Evolutionary conservation across 2,113 vertebrate species (phyloP).

Genomic region (Cynopterus brachyotis): DNA sequence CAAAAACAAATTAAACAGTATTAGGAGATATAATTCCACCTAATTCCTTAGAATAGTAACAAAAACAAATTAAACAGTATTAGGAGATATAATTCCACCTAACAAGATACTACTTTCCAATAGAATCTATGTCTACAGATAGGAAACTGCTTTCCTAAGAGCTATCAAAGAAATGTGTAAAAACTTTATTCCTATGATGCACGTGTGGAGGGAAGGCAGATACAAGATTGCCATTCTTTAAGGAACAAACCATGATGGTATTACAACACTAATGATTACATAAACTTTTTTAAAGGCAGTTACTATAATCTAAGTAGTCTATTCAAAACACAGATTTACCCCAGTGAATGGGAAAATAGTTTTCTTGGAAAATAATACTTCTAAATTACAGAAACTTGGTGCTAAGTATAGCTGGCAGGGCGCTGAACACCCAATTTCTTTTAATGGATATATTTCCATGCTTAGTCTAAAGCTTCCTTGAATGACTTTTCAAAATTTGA

Average conservation of each 20-base stretch:
- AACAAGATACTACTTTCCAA: not conserved
- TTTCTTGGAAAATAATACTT: conserved; percentile 52
- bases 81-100: not conserved
- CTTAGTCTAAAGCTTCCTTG: not conserved
- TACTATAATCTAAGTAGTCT: conserved; percentile 32
- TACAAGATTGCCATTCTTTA: not conserved
- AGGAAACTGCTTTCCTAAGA: not conserved
- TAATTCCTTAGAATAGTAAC: not conserved
- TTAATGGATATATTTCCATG: not conserved
- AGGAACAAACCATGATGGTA: not conserved
- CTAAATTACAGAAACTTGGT: not conserved
- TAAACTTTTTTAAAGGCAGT: not conserved
- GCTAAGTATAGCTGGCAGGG: not conserved
- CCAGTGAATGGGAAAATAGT: not conserved
- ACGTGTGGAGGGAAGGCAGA: not conserved
- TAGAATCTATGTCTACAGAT: not conserved
- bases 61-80: not conserved
- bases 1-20: not conserved
- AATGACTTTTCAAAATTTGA: not conserved
- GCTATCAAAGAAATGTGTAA: not conserved
- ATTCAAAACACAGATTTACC: not conserved
- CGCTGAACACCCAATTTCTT: not conserved
- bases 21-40: not conserved
- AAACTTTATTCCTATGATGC: not conserved
- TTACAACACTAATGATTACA: conserved; percentile 30